These are phyloP conservation scores for Serilophus lunatus DNA, from an alignment of 2,113 vertebrate species.

Conservation along the genomic window DNA sequence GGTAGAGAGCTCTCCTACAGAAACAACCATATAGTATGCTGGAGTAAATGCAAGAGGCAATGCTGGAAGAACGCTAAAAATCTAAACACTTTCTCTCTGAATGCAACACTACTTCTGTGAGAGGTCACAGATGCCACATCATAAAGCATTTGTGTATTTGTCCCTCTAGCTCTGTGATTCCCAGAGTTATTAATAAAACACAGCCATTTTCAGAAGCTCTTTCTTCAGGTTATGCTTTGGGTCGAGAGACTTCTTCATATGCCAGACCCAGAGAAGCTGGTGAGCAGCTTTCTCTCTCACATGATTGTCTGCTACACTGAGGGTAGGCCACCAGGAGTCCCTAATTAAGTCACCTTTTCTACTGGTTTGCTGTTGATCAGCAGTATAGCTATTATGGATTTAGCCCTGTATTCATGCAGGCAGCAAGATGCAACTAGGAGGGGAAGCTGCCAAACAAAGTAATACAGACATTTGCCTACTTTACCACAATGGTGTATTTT, in stretches of 20 bases:
- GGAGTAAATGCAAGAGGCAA: conserved; percentile 13
- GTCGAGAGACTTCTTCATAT: accelerated
- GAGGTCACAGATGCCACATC: not conserved
- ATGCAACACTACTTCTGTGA: not conserved
- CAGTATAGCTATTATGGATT: not conserved
- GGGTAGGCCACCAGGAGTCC: not conserved
- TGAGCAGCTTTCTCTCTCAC: not conserved
- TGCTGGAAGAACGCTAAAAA: not conserved
- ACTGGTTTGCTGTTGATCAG: not conserved
- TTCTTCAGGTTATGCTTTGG: not conserved
- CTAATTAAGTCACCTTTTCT: not conserved
- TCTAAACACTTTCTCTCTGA: not conserved
- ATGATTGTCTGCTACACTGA: not conserved
- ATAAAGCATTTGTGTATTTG: not conserved
- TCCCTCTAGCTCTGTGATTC: not conserved
- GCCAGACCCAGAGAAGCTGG: not conserved
- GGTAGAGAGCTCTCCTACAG: conserved; percentile 16
- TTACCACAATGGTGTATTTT: not conserved
- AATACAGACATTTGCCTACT: not conserved
- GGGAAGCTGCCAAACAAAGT: not conserved
- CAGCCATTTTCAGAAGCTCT: not conserved
- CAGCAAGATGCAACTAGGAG: not conserved
- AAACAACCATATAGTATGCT: not conserved
- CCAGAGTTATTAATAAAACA: not conserved
- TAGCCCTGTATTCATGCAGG: not conserved